Evolutionary conservation across 1,140 invertebrate species (phyloP).

Genomic region (Sitophilus oryzae): DNA sequence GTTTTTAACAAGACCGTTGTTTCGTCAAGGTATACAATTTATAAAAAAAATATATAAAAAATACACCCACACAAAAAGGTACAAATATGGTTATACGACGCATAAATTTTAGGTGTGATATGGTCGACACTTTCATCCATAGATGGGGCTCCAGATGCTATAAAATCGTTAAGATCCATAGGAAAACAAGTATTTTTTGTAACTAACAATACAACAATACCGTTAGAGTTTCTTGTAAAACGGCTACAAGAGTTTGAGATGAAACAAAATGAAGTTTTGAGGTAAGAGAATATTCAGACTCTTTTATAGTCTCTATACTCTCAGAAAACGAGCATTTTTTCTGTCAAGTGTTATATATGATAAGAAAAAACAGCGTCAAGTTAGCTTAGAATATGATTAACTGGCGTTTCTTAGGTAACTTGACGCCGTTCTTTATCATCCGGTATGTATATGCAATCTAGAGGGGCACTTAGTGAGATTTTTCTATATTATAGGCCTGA

Average conservation of each 20-base stretch:
- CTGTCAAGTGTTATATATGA: too few species aligned
- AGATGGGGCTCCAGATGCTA: conserved; percentile 29
- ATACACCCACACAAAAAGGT: neutral
- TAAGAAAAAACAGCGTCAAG: too few species aligned
- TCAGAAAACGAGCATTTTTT: too few species aligned
- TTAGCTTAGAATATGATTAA: too few species aligned
- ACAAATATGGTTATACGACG: neutral
- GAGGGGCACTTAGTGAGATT: too few species aligned
- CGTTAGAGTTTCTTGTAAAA: conserved; percentile 12
- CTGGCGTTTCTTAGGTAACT: too few species aligned
- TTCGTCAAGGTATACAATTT: too few species aligned
- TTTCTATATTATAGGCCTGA: conserved; percentile 23
- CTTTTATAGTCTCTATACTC: too few species aligned
- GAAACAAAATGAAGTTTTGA: conserved; percentile 15
- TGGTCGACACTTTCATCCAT: conserved; percentile 23
- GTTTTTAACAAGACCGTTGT: too few species aligned
- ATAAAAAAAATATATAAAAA: too few species aligned
- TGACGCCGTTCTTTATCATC: too few species aligned
- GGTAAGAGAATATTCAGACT: conserved; percentile 17
- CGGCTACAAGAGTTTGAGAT: conserved; percentile 19
- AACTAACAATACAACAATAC: conserved; percentile 33
- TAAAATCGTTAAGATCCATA: conserved; percentile 28
- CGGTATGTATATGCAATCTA: too few species aligned
- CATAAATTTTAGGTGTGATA: conserved; percentile 27
- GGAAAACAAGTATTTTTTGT: conserved; percentile 37